phyloP scores from a whole-genome alignment of 2,888 invertebrate genomes.

The Drosophila kuntzei region DNA sequence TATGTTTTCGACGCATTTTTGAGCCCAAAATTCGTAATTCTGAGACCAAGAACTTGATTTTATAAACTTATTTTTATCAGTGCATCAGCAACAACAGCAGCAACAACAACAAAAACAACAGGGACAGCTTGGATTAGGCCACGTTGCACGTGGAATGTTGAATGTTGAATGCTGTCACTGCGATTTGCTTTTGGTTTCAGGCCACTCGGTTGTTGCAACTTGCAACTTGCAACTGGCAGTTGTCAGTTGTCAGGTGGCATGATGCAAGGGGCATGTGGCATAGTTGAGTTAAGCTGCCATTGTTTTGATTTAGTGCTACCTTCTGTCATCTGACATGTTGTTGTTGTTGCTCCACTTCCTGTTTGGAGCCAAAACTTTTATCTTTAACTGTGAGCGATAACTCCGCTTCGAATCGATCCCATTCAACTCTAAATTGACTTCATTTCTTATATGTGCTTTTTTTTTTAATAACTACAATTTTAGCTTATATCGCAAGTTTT shows the following conservation, averaged over 20 bases:
- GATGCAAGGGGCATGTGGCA: conserved; percentile 26
- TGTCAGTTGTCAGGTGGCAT: conserved; percentile 9
- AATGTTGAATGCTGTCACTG: conserved; percentile 55
- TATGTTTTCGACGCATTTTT: too few relatives aligned
- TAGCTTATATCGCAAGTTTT: too few relatives aligned
- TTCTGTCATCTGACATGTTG: conserved; percentile 21
- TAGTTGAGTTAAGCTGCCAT: conserved; percentile 31
- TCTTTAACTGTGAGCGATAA: not conserved
- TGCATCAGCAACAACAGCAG: too few relatives aligned
- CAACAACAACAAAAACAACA: conserved; percentile 11
- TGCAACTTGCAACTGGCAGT: conserved; percentile 13
- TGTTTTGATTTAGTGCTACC: conserved; percentile 41
- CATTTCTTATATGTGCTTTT: not conserved
- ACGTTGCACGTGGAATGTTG: conserved; percentile 38
- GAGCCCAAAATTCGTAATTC: too few relatives aligned
- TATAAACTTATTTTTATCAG: too few relatives aligned
- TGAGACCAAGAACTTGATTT: too few relatives aligned
- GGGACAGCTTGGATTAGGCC: conserved; percentile 54
- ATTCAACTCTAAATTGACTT: not conserved
- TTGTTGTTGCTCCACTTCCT: not conserved
- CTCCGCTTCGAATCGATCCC: not conserved
- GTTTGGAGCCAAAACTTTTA: conserved; percentile 6
- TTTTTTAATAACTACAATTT: too few relatives aligned
- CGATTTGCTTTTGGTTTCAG: conserved; percentile 39
- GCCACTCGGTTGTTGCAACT: conserved; percentile 25